phyloP scores from a whole-genome alignment of 1,140 invertebrate genomes.

The Camponotus vicinus region DNA sequence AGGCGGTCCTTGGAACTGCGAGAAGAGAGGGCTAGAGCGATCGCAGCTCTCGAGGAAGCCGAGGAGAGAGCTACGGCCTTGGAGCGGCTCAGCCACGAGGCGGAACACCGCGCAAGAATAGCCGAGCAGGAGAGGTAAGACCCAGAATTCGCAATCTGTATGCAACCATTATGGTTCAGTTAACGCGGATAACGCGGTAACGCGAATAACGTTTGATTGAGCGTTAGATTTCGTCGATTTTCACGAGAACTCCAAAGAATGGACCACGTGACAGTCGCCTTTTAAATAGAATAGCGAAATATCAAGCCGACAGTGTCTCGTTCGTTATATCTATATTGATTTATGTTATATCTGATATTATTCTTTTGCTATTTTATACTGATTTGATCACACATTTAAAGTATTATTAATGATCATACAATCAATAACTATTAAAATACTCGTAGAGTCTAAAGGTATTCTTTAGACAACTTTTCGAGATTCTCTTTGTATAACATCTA shows the following conservation, averaged over 20 bases:
- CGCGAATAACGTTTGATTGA: conserved; percentile 15
- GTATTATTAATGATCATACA: background rate
- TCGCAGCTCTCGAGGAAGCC: conserved; percentile 94
- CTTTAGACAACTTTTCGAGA: background rate
- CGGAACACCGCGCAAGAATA: conserved; percentile 88
- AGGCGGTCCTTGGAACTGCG: conserved; percentile 90
- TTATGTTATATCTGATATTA: background rate
- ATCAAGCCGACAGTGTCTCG: background rate
- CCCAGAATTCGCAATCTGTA: background rate
- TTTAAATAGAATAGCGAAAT: background rate
- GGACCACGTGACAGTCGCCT: background rate
- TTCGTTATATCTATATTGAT: background rate
- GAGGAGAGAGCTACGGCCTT: conserved; percentile 94
- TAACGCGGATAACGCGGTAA: background rate
- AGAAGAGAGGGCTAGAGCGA: conserved; percentile 92
- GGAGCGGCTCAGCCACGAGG: conserved; percentile 94
- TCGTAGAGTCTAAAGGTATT: background rate
- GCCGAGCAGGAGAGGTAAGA: conserved; percentile 86
- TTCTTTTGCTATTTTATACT: background rate
- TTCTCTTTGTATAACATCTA: background rate
- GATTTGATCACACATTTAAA: background rate
- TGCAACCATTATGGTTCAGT: background rate
- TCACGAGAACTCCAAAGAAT: background rate
- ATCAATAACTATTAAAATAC: background rate
- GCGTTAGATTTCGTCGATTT: background rate